Conservation (phyloP, 2,113 vertebrate species). For the Symphodus melops region DNA sequence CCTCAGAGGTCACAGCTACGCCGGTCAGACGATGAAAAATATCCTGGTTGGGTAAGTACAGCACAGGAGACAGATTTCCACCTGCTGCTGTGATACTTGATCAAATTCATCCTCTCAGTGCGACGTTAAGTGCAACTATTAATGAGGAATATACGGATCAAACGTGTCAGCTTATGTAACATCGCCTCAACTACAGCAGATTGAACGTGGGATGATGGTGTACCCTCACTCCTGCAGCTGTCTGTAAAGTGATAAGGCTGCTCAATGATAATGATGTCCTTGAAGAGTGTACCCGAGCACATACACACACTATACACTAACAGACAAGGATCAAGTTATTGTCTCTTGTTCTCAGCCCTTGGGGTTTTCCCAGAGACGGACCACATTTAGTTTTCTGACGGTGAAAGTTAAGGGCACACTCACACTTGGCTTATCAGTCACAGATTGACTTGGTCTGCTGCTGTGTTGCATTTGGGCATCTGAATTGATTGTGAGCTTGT, state of each 20-base stretch:
- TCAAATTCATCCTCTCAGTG: background rate
- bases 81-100: constrained; percentile 43
- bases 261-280: constrained; percentile 63
- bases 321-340: constrained; percentile 43
- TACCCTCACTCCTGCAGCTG: constrained; percentile 63
- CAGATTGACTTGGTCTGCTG: background rate
- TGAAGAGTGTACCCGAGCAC: constrained; percentile 13
- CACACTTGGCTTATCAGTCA: background rate
- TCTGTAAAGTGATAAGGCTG: constrained; percentile 62
- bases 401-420: background rate
- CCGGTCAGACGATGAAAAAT: constrained; percentile 36
- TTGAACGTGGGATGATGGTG: constrained; percentile 31
- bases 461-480: background rate
- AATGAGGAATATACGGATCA: background rate
- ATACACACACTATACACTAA: background rate
- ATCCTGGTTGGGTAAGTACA: background rate
- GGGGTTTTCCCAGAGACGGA: constrained; percentile 36
- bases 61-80: constrained; percentile 29
- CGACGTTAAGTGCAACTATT: background rate
- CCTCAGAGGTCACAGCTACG: constrained; percentile 57
- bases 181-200: constrained; percentile 6
- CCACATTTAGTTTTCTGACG: constrained; percentile 30
- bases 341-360: constrained; percentile 47
- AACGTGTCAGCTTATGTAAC: background rate
- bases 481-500: constrained; percentile 3